These are phyloP conservation scores for Hippoglossus stenolepis DNA, from an alignment of 2,113 vertebrate genomes.

Conservation along the genomic window DNA sequence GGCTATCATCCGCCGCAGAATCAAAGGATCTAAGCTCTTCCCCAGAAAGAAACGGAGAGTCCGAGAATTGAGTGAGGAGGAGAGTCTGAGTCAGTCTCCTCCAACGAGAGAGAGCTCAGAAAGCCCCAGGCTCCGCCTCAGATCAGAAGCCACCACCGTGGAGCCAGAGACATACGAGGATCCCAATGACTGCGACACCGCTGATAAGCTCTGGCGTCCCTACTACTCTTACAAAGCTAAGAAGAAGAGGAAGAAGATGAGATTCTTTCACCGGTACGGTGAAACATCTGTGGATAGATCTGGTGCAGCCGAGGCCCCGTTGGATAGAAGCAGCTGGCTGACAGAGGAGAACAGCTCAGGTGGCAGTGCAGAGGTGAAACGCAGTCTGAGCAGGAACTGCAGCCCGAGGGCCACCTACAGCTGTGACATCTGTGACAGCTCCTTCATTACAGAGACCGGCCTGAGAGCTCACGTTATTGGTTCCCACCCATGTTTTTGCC, in stretches of 20 bases:
- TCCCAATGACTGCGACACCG: slow-evolving; percentile 91
- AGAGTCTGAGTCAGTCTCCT: slow-evolving; percentile 39
- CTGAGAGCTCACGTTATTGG: slow-evolving; percentile 92
- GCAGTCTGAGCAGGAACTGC: slow-evolving; percentile 83
- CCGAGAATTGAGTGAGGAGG: slow-evolving; percentile 57
- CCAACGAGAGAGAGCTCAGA: slow-evolving; percentile 71
- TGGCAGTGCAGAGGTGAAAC: slow-evolving; percentile 72
- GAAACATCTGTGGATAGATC: slow-evolving; percentile 61
- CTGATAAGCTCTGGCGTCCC: slow-evolving; percentile 94
- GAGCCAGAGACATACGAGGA: slow-evolving; percentile 88
- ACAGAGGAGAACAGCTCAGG: slow-evolving; percentile 75
- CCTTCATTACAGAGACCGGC: slow-evolving; percentile 90
- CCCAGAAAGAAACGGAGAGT: slow-evolving; percentile 87
- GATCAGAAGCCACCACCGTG: slow-evolving; percentile 73
- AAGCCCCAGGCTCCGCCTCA: slow-evolving; percentile 79
- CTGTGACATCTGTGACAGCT: slow-evolving; percentile 92
- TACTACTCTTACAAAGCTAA: slow-evolving; percentile 98
- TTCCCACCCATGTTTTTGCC: slow-evolving; percentile 91
- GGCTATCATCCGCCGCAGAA: slow-evolving; percentile 93
- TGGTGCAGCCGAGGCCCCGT: slow-evolving; percentile 45
- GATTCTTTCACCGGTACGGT: slow-evolving; percentile 72
- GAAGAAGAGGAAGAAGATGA: slow-evolving; percentile 92
- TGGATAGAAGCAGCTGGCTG: slow-evolving; percentile 47
- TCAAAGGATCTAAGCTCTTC: slow-evolving; percentile 94
- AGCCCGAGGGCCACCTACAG: slow-evolving; percentile 82